Percentiles rank a stretch among this genome's conserved stretches.
Evolutionary conservation across 2,113 vertebrate species (phyloP).

Genomic region (Cebus imitator): DNA sequence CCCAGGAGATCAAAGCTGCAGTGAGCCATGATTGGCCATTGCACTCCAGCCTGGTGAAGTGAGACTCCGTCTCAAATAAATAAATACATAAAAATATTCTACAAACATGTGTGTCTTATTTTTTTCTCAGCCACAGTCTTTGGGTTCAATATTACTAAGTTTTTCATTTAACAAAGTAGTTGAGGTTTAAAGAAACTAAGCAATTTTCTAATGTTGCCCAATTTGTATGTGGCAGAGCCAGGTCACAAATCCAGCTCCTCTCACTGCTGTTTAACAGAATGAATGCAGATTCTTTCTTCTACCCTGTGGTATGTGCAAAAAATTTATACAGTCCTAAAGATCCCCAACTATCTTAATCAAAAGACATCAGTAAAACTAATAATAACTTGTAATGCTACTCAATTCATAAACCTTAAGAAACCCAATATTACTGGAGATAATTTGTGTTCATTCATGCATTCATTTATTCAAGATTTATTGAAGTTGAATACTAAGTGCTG

Average conservation of each 20-base stretch:
- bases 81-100: not conserved
- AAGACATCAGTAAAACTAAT: not conserved
- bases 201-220: not conserved
- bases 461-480: not conserved
- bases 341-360: not conserved
- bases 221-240: not conserved
- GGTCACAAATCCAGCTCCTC: not conserved
- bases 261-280: not conserved
- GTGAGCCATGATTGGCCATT: too few relatives aligned
- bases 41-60: too few relatives aligned
- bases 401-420: not conserved
- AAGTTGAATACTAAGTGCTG: not conserved
- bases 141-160: not conserved
- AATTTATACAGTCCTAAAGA: not conserved
- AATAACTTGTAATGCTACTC: not conserved
- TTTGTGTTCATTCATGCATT: not conserved
- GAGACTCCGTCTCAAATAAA: too few relatives aligned
- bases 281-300: not conserved
- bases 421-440: not conserved
- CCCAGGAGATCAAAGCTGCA: too few relatives aligned
- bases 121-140: not conserved
- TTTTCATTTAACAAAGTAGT: slow-evolving; percentile 13
- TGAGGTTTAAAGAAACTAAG: not conserved
- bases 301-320: not conserved
- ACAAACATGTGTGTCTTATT: not conserved